phyloP scores from a whole-genome alignment of 2,888 invertebrate genomes.

The Patella pellucida region DNA sequence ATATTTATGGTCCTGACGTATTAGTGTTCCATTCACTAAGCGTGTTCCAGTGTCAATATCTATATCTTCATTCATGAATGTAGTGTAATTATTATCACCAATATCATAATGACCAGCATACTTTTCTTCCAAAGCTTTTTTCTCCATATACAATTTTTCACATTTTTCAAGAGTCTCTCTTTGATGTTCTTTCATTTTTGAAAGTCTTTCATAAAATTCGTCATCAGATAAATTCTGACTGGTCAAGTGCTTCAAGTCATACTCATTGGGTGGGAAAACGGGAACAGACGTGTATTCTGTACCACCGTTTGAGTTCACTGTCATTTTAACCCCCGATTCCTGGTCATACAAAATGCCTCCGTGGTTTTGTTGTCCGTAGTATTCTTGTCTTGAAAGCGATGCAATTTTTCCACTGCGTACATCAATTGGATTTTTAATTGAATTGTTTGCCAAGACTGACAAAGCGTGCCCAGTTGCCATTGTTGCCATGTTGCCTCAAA shows the following conservation, averaged over 20 bases:
- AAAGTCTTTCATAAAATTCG: constrained; percentile 64
- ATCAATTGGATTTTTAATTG: constrained; percentile 63
- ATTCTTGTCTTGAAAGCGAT: constrained; percentile 38
- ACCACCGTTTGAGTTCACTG: constrained; percentile 25
- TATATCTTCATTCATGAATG: neutral
- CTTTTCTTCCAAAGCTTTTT: constrained; percentile 31
- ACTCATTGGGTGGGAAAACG: constrained; percentile 24
- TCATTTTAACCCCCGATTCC: constrained; percentile 39
- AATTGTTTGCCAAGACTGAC: constrained; percentile 64
- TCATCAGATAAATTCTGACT: constrained; percentile 55
- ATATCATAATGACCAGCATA: constrained; percentile 6
- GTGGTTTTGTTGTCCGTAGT: constrained; percentile 21
- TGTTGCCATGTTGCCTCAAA: constrained; percentile 57
- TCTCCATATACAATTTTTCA: constrained; percentile 64
- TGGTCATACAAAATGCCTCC: constrained; percentile 38
- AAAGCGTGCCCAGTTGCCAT: constrained; percentile 68
- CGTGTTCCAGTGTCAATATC: constrained; percentile 3
- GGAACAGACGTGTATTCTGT: constrained; percentile 33
- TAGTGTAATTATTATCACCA: neutral
- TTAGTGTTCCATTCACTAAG: constrained; percentile 7
- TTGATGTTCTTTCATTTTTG: constrained; percentile 64
- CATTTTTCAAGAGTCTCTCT: constrained; percentile 63
- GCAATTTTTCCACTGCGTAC: constrained; percentile 56
- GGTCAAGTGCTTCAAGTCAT: constrained; percentile 29
- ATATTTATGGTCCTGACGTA: neutral